phyloP scores from a whole-genome alignment of 2,113 vertebrate genomes.

The Glaucidium brasilianum region DNA sequence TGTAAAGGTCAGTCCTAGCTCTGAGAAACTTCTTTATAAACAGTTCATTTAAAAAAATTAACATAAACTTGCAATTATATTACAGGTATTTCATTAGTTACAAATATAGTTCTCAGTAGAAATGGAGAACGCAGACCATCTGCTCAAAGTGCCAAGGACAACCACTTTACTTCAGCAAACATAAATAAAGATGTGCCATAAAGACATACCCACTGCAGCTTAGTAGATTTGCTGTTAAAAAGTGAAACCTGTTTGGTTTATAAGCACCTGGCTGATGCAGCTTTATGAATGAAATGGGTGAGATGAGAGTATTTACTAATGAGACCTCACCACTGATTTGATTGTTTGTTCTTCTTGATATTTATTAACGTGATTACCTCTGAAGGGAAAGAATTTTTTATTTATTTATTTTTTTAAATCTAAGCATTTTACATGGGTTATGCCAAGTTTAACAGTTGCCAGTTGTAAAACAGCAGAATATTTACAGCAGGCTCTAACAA shows the following conservation, averaged over 20 bases:
- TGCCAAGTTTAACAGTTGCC: background rate
- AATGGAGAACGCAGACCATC: conserved; percentile 27
- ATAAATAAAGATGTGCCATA: background rate
- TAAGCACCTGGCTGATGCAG: background rate
- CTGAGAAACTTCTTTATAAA: conserved; percentile 38
- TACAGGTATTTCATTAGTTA: conserved; percentile 31
- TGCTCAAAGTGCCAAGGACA: conserved; percentile 22
- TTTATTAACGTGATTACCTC: background rate
- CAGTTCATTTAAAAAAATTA: background rate
- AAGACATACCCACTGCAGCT: background rate
- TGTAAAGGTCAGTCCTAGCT: background rate
- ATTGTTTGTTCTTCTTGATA: background rate
- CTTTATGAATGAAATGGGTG: background rate
- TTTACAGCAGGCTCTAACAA: conserved; percentile 8
- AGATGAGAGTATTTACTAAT: background rate
- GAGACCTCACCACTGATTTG: background rate
- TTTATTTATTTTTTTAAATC: background rate
- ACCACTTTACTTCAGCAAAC: background rate
- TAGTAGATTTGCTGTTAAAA: background rate
- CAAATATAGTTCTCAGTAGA: conserved; percentile 23
- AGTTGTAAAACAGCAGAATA: conserved; percentile 7
- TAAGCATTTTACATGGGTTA: background rate
- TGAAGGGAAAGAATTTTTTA: conserved; percentile 3
- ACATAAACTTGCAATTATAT: background rate
- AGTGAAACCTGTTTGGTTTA: background rate